Conservation (phyloP, 2,113 vertebrate genomes). For the Actenoides hombroni region DNA sequence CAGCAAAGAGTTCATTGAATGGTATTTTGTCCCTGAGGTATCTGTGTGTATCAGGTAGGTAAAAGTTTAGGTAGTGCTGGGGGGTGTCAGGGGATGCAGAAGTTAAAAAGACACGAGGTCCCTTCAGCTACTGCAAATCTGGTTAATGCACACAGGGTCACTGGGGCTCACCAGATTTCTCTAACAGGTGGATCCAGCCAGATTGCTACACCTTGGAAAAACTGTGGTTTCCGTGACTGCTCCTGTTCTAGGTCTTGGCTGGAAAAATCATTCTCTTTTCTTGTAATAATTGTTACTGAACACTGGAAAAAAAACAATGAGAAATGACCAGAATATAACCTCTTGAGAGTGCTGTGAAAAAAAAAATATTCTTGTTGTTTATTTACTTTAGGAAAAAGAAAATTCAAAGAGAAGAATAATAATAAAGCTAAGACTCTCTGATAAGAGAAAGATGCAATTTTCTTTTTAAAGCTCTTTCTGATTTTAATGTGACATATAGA, state of each 20-base stretch:
- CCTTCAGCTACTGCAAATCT: neutral
- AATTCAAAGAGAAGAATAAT: neutral
- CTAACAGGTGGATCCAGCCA: neutral
- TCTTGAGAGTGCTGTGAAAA: neutral
- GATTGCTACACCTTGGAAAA: neutral
- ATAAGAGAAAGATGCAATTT: slow-evolving; percentile 55
- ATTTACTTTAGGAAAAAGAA: neutral
- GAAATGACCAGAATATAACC: slow-evolving; percentile 22
- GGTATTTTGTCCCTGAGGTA: neutral
- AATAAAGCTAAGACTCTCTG: neutral
- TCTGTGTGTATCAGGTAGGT: neutral
- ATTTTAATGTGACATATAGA: slow-evolving; percentile 45
- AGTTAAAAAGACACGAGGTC: neutral
- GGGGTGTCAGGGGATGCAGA: neutral
- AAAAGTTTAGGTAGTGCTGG: neutral
- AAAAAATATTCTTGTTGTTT: neutral
- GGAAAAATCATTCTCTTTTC: neutral
- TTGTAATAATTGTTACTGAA: neutral
- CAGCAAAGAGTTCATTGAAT: neutral
- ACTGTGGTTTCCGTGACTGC: neutral
- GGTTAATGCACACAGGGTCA: neutral
- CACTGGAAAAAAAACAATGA: neutral
- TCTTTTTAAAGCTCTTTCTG: slow-evolving; percentile 57
- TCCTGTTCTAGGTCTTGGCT: neutral
- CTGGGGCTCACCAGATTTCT: neutral